Percentiles rank a stretch among this genome's conserved stretches.
Evolutionary conservation across 1,140 invertebrate species (phyloP).

Genomic region (Eurosta solidaginis): DNA sequence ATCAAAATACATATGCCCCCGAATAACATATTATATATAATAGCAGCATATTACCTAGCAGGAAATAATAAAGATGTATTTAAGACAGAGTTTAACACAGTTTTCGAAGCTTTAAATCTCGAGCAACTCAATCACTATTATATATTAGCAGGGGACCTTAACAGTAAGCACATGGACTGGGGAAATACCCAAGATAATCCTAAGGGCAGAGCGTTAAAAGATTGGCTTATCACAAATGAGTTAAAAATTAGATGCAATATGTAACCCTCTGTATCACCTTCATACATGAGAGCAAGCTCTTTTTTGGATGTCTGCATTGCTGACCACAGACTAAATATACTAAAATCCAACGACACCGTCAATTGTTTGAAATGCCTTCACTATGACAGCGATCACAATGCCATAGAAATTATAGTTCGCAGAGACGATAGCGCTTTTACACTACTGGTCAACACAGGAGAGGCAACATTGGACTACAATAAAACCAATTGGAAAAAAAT

Average conservation of each 20-base stretch:
- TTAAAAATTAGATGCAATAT: not conserved
- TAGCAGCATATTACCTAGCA: not conserved
- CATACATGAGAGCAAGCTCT: not conserved
- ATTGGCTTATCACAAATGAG: not conserved
- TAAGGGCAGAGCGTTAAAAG: constrained; percentile 1
- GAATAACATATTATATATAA: not conserved
- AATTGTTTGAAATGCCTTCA: too few species aligned
- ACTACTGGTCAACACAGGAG: too few species aligned
- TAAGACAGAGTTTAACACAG: not conserved
- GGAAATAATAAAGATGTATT: not conserved
- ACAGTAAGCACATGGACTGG: not conserved
- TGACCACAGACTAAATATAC: not conserved
- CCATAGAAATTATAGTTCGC: not conserved
- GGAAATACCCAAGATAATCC: not conserved
- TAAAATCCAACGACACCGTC: too few species aligned
- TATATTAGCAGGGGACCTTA: constrained; percentile 7
- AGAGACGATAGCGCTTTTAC: too few species aligned
- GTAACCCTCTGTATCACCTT: not conserved
- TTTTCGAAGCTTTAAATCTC: not conserved
- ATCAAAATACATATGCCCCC: not conserved
- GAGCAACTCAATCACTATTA: not conserved
- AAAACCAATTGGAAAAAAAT: too few species aligned
- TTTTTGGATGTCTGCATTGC: constrained; percentile 3
- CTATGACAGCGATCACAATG: not conserved
- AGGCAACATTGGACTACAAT: too few species aligned